Evolutionary conservation across 2,888 invertebrate species (phyloP).

Genomic region (Taphrorychus bicolor): DNA sequence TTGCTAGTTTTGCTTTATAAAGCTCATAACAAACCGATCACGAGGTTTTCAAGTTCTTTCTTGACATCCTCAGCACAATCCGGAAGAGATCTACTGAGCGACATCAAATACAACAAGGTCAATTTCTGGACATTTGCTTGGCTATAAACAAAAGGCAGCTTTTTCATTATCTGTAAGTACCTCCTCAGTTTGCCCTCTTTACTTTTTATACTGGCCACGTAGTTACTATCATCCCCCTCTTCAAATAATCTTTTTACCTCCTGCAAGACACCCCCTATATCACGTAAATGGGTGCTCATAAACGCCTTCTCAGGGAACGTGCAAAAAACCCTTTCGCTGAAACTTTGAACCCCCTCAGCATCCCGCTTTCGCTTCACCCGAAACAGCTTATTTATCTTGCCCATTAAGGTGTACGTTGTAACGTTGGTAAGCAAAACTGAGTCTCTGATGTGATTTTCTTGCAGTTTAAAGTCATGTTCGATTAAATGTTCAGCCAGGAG

Average conservation of each 20-base stretch:
- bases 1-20: too few relatives aligned
- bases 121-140: constrained; percentile 46
- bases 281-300: constrained; percentile 24
- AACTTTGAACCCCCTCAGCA: constrained; percentile 8
- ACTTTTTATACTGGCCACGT: constrained; percentile 19
- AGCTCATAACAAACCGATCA: constrained; percentile 51
- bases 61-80: constrained; percentile 26
- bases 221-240: not conserved
- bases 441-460: constrained; percentile 40
- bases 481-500: constrained; percentile 45
- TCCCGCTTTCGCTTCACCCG: constrained; percentile 50
- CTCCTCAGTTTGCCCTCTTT: constrained; percentile 41
- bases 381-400: constrained; percentile 51
- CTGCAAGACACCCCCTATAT: constrained; percentile 28
- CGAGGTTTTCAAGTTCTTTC: constrained; percentile 40
- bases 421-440: constrained; percentile 45
- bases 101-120: constrained; percentile 49
- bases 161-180: constrained; percentile 48
- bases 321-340: constrained; percentile 45
- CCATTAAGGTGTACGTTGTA: constrained; percentile 45
- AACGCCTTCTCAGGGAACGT: constrained; percentile 44
- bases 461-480: constrained; percentile 31
- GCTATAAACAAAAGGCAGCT: constrained; percentile 50
- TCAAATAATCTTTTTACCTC: constrained; percentile 37
- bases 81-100: constrained; percentile 50